Evolutionary conservation across 2,113 vertebrate genomes (phyloP).

Genomic region (Syngnathoides biaculeatus): DNA sequence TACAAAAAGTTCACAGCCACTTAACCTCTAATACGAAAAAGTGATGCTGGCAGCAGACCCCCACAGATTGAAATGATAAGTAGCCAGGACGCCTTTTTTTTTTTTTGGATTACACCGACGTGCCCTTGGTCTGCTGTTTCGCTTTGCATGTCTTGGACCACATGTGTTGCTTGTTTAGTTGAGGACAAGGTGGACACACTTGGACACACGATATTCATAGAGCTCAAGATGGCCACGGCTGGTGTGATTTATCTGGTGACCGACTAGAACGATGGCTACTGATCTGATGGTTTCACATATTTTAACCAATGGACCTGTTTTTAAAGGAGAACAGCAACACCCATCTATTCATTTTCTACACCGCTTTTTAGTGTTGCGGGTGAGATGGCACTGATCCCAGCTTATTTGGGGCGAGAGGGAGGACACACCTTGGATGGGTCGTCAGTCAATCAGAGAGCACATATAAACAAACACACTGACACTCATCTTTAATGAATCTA

Average conservation of each 20-base stretch:
- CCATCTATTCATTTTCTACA: no score
- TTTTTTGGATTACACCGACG: slow-evolving; percentile 15
- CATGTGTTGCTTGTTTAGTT: slow-evolving; percentile 65
- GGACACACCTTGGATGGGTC: no score
- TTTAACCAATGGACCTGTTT: slow-evolving; percentile 23
- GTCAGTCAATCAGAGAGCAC: no score
- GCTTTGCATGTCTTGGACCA: slow-evolving; percentile 44
- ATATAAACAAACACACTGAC: no score
- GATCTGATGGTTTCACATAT: slow-evolving; percentile 35
- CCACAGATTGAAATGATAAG: slow-evolving; percentile 41
- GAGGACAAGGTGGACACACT: slow-evolving; percentile 40
- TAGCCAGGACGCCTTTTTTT: slow-evolving; percentile 29
- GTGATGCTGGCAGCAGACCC: slow-evolving; percentile 8
- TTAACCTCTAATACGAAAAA: slow-evolving; percentile 34
- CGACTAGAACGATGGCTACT: slow-evolving; percentile 33
- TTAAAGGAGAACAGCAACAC: neutral
- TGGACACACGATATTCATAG: slow-evolving; percentile 60
- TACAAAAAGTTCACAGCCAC: slow-evolving; percentile 20
- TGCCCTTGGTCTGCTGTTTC: slow-evolving; percentile 41
- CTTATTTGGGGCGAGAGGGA: no score
- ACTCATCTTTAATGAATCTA: no score
- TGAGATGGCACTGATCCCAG: no score
- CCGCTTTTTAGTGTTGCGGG: no score
- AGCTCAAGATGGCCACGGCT: slow-evolving; percentile 68
- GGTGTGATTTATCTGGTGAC: slow-evolving; percentile 47